Base-by-base conservation (phyloP, 1,140 invertebrate species). In the Sminthurinus signatus region DNA sequence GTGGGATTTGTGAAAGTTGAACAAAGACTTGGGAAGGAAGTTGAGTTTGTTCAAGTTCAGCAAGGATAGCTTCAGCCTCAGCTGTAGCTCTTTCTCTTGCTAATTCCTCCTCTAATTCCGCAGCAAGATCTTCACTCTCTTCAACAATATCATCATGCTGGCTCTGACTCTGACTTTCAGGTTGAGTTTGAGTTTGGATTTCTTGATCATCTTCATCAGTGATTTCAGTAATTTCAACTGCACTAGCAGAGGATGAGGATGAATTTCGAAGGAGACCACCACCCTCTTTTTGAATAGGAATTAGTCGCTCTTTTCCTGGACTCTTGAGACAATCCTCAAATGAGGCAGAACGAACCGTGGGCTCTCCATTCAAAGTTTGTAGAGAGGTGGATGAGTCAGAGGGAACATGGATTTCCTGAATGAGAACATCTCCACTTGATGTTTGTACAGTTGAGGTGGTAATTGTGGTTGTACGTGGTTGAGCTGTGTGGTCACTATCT, bases 121-220 rank as follows among this genome's bases (percentile, higher is more conserved):
- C 15, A 15, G 32, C 5, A 36, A 29, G 5, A 14, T 27, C 39
- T 44, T 61, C 39, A 4, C 17, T n/a, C 4, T 21, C 39, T 27
- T 59, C 57, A 43, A 8, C 57, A 28, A 36, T 21, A 15, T 48
- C 48, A n/a, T 59, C 62, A 51, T 27, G 28, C 46, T 60, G 46
- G 42, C 25, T n/a, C 19, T 48, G 4, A 5, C 17, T 23, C 5
- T 19, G 4, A 21, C 19, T 48, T 48, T 44, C 32, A 8, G n/a
- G 10, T 15, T 23, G 21, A n/a, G 39, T 17, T n/a, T n/a, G n/a
- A n/a, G n/a, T n/a, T n/a, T n/a, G n/a, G n/a, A n/a, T n/a, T n/a
- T n/a, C n/a, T n/a, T n/a, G n/a, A n/a, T 66, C 68, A 43, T 69
- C 68, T 21, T 69, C 68, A 4, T 59, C 60, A 10, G 60, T 58